Conservation (phyloP, 2,797 vertebrate species). For the Microcaecilia unicolor region DNA sequence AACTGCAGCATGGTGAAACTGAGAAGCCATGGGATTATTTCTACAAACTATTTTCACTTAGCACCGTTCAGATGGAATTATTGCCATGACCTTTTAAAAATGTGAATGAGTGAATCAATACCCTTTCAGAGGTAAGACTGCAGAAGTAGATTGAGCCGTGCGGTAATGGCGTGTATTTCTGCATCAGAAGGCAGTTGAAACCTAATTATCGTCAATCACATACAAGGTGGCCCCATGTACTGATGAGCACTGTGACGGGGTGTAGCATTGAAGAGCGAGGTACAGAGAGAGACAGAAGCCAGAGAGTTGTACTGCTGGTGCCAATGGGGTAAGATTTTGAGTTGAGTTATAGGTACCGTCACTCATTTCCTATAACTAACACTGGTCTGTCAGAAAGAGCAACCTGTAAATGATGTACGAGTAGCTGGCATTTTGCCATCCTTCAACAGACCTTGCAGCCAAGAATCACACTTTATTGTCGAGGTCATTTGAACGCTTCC, state of each 20-base stretch:
- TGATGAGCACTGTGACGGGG: slow-evolving; percentile 12
- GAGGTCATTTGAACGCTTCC: slow-evolving; percentile 34
- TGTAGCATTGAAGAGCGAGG: neutral
- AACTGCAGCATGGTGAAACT: slow-evolving; percentile 38
- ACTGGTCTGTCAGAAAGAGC: slow-evolving; percentile 31
- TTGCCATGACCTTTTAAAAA: slow-evolving; percentile 65
- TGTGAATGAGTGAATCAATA: slow-evolving; percentile 49
- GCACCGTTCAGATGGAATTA: slow-evolving; percentile 56
- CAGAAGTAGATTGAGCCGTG: slow-evolving; percentile 30
- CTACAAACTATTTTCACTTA: slow-evolving; percentile 60
- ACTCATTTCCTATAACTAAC: slow-evolving; percentile 40
- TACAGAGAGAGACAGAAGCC: neutral
- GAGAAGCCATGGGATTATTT: slow-evolving; percentile 43
- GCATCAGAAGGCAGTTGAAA: slow-evolving; percentile 58
- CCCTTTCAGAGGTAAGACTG: slow-evolving; percentile 40
- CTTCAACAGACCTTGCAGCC: slow-evolving; percentile 29
- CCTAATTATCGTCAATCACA: slow-evolving; percentile 63
- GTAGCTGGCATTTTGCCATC: slow-evolving; percentile 38
- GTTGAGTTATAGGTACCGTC: slow-evolving; percentile 36
- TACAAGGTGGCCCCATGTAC: slow-evolving; percentile 17
- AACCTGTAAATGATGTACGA: slow-evolving; percentile 21
- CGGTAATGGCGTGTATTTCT: slow-evolving; percentile 45
- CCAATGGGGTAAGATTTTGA: slow-evolving; percentile 8
- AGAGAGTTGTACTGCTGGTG: neutral
- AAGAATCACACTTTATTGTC: slow-evolving; percentile 21